Percentiles rank a stretch among this genome's conserved stretches.
Conservation (phyloP, 1,140 invertebrate species). For the Leptinotarsa defecta region DNA sequence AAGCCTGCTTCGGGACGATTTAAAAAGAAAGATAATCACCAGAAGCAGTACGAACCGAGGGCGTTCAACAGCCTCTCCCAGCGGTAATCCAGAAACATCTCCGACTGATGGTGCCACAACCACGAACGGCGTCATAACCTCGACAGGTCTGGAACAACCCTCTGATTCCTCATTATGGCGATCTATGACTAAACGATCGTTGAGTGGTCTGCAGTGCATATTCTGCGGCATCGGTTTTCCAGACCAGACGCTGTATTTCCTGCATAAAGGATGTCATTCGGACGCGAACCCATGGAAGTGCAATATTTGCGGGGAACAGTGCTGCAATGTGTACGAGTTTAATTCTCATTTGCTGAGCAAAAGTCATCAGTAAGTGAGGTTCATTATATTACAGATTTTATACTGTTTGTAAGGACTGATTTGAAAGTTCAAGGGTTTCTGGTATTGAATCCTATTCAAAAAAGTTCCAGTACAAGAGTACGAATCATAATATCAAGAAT, state of each 20-base stretch:
- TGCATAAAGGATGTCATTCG: conserved; percentile 96
- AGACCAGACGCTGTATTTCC: conserved; percentile 92
- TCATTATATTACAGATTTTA: not conserved
- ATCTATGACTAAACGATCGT: conserved; percentile 48
- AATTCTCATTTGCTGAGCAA: conserved; percentile 94
- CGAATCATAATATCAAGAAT: no score
- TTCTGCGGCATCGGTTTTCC: conserved; percentile 94
- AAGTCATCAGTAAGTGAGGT: conserved; percentile 70
- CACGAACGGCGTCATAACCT: conserved; percentile 68
- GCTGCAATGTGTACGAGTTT: conserved; percentile 93
- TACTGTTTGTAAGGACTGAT: not conserved
- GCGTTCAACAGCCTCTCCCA: conserved; percentile 45
- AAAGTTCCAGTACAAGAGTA: no score
- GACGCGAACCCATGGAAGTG: conserved; percentile 97
- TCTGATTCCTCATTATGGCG: conserved; percentile 54
- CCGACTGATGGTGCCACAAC: conserved; percentile 54
- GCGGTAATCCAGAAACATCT: conserved; percentile 50
- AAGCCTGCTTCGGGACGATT: conserved; percentile 78
- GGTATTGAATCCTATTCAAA: not conserved
- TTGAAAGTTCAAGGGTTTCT: conserved; percentile 6
- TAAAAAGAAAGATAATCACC: conserved; percentile 74
- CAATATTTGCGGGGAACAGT: conserved; percentile 94
- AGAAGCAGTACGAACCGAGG: conserved; percentile 50
- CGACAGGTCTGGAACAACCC: conserved; percentile 62
- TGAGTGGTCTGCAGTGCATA: conserved; percentile 63